Evolutionary conservation across 2,113 vertebrate species (phyloP), one percentile per base, ranked within the genome.

Genomic region (Perognathus longimembris): DNA sequence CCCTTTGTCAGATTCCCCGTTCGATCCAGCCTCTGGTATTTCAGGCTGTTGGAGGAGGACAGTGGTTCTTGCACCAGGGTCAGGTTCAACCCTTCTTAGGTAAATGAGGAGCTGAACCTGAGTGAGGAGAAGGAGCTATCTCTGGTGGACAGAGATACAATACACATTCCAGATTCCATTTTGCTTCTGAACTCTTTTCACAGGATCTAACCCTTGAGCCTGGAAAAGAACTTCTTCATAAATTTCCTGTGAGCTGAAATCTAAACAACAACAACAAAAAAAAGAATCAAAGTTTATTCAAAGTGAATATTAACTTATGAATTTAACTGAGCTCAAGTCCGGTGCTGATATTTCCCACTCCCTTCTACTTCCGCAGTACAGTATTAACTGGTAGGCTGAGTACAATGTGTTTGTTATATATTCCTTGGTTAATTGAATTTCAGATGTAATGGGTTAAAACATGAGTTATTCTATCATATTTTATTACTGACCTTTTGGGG

Each of bases 61-160:
- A 12, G 40, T 10, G 14, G 20, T 7, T 15, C 2, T 1, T 15
- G 14, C 50, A 54, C 45, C n/a, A 11, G 45, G 14, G 1, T 7
- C 12, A 26, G 1, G n/a, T 12, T 30, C 12, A n/a, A 4, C 10
- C 34, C 36, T 38, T 6, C 0, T 17, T 30, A 1, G 24, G 10
- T 59, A 67, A 26, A 69, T 14, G 40, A 34, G 40, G 28, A 36
- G 18, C 54, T 2, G 26, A 64, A 77, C 10, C 21, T 30, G 24
- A 6, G 36, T 26, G 28, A 11, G 8, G 1, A 1, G 4, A 50
- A 32, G 0, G 2, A 64, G 54, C 38, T 5, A 1, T 12, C 17
- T 50, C 21, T 10, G 18, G 3, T 0, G 7, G 66, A n/a, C 40
- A 36, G 69, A 38, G 1, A 4, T 73, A 15, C 5, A 6, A 69